Base-by-base conservation (phyloP, 2,113 vertebrate species). In the Amblyopsis rosae region DNA sequence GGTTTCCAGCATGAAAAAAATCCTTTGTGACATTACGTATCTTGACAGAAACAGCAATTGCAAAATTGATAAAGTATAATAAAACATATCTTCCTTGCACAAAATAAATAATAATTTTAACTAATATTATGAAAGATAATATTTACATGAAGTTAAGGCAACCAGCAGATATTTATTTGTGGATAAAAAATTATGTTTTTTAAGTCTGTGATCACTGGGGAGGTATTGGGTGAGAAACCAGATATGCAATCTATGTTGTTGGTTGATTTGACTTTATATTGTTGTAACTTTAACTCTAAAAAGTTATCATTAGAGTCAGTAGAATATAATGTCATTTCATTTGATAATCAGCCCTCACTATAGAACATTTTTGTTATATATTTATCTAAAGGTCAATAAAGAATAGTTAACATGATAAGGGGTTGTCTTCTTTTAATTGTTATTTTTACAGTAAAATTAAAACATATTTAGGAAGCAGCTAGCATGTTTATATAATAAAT, bases 351-450 rank as follows among this genome's bases (percentile, higher is more conserved):
- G 71, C 41, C 59, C 72, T 82, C 77, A 85, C 70, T 76, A 75
- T 85, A 85, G 76, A 81, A 61, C 62, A n/a, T 78, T 79, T 50
- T 16, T 32, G 13, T 62, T 81, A 70, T 75, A 51, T 73, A 76
- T 86, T 89, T 84, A 84, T 73, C 77, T 71, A 72, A 86, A 86
- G 73, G 67, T 87, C 69, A 87, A 86, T 87, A 87, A 89, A 87
- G 72, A 75, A 77, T 83, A 77, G 67, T 81, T 82, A 59, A 69
- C 73, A 84, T 65, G 65, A 58, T 60, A 62, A 35, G 62, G 46
- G 50, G 35, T 57, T 47, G 12, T 68, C 11, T 9, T 65, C 19
- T 65, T 47, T 60, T 32, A 51, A 51, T 26, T 59, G 47, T 19
- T 7, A 46, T 26, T 26, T 26, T 26, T 6, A 41, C 4, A 41